Conservation (phyloP, 2,113 vertebrate species). For the Otocyon megalotis region DNA sequence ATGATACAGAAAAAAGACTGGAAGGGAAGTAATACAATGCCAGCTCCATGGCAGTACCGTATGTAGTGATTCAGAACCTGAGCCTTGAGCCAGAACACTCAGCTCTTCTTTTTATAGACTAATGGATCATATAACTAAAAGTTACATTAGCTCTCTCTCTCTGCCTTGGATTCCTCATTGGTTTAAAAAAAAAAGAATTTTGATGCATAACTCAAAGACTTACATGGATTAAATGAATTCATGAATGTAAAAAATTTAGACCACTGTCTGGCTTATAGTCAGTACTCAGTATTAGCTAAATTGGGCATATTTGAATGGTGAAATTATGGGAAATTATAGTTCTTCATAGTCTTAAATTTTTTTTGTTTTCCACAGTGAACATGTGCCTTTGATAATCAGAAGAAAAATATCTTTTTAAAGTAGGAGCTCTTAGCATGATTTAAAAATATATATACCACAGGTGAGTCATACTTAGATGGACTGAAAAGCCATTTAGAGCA, state of each 20-base stretch:
- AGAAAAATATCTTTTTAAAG: neutral
- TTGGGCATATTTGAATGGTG: neutral
- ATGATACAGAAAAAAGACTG: neutral
- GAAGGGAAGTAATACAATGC: neutral
- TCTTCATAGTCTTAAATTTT: slow-evolving; percentile 9
- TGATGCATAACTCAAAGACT: neutral
- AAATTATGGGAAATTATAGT: neutral
- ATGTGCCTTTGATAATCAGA: slow-evolving; percentile 15
- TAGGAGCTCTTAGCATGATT: neutral
- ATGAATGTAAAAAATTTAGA: neutral
- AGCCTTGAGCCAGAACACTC: neutral
- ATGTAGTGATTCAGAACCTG: neutral
- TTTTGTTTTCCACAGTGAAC: neutral
- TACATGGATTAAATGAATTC: neutral
- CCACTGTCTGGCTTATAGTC: neutral
- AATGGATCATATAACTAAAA: neutral
- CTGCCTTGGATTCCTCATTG: neutral
- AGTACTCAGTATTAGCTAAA: neutral
- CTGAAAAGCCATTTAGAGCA: neutral
- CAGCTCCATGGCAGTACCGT: fast-evolving
- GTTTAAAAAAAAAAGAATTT: neutral
- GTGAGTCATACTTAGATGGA: slow-evolving; percentile 5
- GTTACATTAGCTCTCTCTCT: neutral
- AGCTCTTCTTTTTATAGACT: neutral
- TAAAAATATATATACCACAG: neutral